Evolutionary conservation across 2,888 invertebrate genomes (phyloP), one percentile per base, ranked within the genome.

Genomic region (Sthenelais limicola): DNA sequence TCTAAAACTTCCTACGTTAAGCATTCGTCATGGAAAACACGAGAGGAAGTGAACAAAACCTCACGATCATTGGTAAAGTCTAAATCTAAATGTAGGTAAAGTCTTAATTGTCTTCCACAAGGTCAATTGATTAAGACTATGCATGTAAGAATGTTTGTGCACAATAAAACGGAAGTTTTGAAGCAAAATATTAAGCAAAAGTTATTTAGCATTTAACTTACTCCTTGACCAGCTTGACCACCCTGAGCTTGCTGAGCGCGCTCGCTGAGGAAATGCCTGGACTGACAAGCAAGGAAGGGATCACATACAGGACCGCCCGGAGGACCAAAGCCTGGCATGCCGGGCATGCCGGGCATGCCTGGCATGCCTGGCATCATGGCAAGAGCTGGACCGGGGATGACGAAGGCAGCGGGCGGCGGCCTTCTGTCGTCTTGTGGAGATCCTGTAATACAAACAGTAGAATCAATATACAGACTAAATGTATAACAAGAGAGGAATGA

Each of bases 251-350:
- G 51, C 52, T 69, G 69, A 7, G 35, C 69, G 5, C 52, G 26
- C 26, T 48, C 33, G n/a, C 56, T 35, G 30, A 72, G 18, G 56
- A 78, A 78, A 58, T 74, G 75, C 15, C 72, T 56, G 9, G 77
- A 77, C 33, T 74, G 66, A 56, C 78, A 78, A 1, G 76, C 74
- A 26, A 78, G 66, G 58, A 67, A 74, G 26, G 75, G 78, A 67
- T 78, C 78, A 43, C 12, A 43, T 15, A 48, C 47, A 2, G 32
- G 33, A 4, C 21, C 21, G 18, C 26, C 51, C n/a, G 51, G 51
- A 24, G 21, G 21, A 7, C 7, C 4, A 21, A 26, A 21, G n/a
- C 47, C 47, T 15, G 47, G 47, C 47, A 12, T 18, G 18, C 47
- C 47, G 18, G 47, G 47, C 47, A 12, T 18, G 21, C 35, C 5